Evolutionary conservation across 2,888 invertebrate genomes (phyloP), one percentile per base, ranked within the genome.

Genomic region (Hetaerina titia): DNA sequence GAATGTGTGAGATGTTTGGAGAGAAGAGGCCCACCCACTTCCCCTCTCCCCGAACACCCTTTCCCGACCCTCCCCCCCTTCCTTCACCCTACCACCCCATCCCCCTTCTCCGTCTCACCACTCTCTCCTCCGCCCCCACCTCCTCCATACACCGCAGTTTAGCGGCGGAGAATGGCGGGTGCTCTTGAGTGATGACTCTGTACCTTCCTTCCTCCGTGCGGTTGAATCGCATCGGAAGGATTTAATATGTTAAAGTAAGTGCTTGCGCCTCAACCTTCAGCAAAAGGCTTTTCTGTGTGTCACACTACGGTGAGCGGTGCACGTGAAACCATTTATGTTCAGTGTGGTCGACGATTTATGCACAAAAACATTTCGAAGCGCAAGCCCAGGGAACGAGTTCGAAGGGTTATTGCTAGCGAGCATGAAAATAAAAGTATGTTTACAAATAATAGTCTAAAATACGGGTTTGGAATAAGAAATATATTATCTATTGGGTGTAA

Each of bases 191-290:
- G 89, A 89, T 89, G 89, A 89, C 89, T 89, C 57, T 58, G 89
- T n/a, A 57, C 89, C 57, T 56, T 89, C 81, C 81, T 31, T 81
- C 81, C 81, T 89, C 58, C 89, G 89, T 89, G 89, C 89, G 56
- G 89, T 58, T 22, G 89, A 89, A 89, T 89, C 89, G 58, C 89
- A 89, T 89, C 89, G 89, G 89, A 58, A 89, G 58, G 89, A 89
- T 89, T 89, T 89, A 89, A 89, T 57, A 58, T n/a, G 89, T n/a
- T 58, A 58, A 89, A 89, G 89, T 89, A 89, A 89, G 89, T 89
- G 89, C 56, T 11, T 1, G 25, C 31, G 81, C 25, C 89, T 57
- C 57, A n/a, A 58, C 58, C 58, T 31, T 15, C 57, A 31, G 57
- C n/a, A 58, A 89, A 57, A 58, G 13, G 58, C 81, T 81, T 15